Base-by-base conservation (phyloP, 2,113 vertebrate genomes). In the Xiphorhynchus elegans region DNA sequence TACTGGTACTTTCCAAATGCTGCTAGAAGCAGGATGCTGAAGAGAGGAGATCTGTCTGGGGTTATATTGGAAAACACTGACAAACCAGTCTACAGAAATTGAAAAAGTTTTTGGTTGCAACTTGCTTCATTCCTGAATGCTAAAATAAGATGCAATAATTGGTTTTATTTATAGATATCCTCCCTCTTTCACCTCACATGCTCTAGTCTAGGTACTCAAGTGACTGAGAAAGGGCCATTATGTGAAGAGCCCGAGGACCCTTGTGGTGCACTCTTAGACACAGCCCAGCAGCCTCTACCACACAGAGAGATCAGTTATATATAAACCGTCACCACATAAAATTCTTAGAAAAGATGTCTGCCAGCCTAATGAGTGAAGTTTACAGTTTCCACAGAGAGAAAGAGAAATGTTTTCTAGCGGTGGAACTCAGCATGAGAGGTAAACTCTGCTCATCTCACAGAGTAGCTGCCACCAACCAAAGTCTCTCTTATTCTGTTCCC, bases 11-110 rank as follows among this genome's bases (percentile, higher is more conserved):
- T 91, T 72, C 39, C 58, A 82, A 64, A 55, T 11, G 33, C 47
- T 78, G 15, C 23, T 59, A 39, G 63, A 84, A 18, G 35, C 26
- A 28, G 35, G 33, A 68, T 42, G 26, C 42, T 76, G 23, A 58
- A 42, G 44, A 1, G 2, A 13, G 17, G 1, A 24, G 28, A 59
- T 0, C 2, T 44, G 14, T n/a, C 37, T 63, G 39, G 9, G 44
- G 23, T 70, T 29, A 29, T n/a, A 17, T 5, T 6, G 31, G 62
- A 70, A 87, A 52, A 70, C 52, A 55, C 0, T 26, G 24, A 44
- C 17, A 74, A 85, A 49, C 18, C 16, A 49, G 25, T 28, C 46
- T 58, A 83, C 33, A 66, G 85, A 80, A 91, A 86, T 19, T 11
- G 17, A 69, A 82, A 52, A 56, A 55, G 4, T 7, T 15, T 81